Conservation (phyloP, 2,113 vertebrate species). For the Antechinus flavipes region DNA sequence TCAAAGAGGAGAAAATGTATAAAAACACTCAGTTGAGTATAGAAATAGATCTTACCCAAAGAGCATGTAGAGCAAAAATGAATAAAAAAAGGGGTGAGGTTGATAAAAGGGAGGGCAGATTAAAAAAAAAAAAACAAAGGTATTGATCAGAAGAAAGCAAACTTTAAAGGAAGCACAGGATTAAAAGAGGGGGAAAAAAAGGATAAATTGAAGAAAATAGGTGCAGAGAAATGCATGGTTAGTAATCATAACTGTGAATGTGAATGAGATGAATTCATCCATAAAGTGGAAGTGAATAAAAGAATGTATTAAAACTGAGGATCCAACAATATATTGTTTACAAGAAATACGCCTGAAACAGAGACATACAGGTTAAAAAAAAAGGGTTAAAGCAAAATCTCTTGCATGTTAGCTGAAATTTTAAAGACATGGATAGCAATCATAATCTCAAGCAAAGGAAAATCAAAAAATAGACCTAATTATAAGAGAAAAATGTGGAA, state of each 20-base stretch:
- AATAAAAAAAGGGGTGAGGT: not conserved
- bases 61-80: not conserved
- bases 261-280: not conserved
- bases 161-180: not conserved
- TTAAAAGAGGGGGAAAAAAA: not conserved
- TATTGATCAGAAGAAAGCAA: not conserved
- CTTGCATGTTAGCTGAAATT: not conserved
- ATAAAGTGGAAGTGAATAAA: not conserved
- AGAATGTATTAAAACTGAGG: not conserved
- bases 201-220: not conserved
- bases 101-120: not conserved
- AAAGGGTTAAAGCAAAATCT: too few relatives aligned
- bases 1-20: not conserved
- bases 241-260: not conserved
- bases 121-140: not conserved
- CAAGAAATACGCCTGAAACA: not conserved
- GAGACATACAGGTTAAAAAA: not conserved
- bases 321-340: not conserved
- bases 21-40: not conserved
- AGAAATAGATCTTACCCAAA: not conserved
- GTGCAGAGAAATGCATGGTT: not conserved
- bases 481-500: not conserved
- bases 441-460: not conserved
- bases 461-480: not conserved
- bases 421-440: not conserved